Base-by-base conservation (phyloP, 2,888 invertebrate genomes). In the Tinea semifulvella region DNA sequence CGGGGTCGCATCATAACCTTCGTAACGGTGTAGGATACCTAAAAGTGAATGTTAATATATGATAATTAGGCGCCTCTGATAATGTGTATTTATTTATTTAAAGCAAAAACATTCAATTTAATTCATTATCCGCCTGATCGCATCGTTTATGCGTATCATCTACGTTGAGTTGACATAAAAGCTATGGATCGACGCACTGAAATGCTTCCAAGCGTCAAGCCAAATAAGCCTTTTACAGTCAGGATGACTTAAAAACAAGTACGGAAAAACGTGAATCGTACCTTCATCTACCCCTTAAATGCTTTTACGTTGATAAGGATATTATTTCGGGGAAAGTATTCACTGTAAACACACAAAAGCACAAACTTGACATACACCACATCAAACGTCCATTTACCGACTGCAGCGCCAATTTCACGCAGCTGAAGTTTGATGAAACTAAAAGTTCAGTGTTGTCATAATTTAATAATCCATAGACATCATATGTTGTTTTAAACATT, bases 221-320 rank as follows among this genome's bases (percentile, higher is more conserved):
- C 14, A 44, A 22, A 31, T 31, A n/a, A 20, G 10, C 17, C 25
- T 31, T 8, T 43, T 20, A 19, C 13, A 13, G 4, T 11, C 3
- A 22, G 38, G n/a, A n/a, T 36, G 22, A 36, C 7, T 36, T 13
- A 16, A 36, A 63, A 61, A 59, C 58, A 56, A 60, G 42, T 46
- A 51, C 51, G 39, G 17, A 52, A 53, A 51, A 53, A 50, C 50
- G 47, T 50, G 49, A 51, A 53, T 44, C 48, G 59, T 72, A 86
- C 86, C 85, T 86, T 85, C 86, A 86, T 86, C 85, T 85, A 86
- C 85, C 84, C 84, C 84, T 84, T 64, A 67, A 66, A 72, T 70
- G 65, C 63, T 65, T 72, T 60, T 60, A 71, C 77, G 73, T 67
- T 63, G 65, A 74, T 63, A 65, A 66, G 66, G 75, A 77, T 75